Evolutionary conservation across 1,140 invertebrate species (phyloP), one percentile per base, ranked within the genome.

Genomic region (Zaprionus capensis): DNA sequence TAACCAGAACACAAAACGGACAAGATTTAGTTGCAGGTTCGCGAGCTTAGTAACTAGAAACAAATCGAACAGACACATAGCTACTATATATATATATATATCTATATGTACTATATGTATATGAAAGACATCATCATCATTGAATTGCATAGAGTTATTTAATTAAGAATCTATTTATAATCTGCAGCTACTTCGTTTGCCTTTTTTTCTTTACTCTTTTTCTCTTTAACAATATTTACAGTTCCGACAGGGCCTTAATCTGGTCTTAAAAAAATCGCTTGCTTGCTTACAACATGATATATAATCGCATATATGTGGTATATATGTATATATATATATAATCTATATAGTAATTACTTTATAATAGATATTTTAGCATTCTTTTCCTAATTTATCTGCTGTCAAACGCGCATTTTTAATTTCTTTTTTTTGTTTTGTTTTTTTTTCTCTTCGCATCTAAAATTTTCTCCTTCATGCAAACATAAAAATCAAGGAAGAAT

Each of bases 171-270:
- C 78, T 75, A 70, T 88, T 74, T 80, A 34, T 34, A 78, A 88
- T 83, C 81, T 80, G 73, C 61, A 77, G 64, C 70, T 78, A 34
- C 28, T 64, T 81, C 66, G 49, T 56, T 71, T 81, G 55, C 78
- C 75, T 53, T 46, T 76, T 46, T 55, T 38, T 22, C 38, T 22
- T 44, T 63, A 14, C 22, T 63, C 59, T 59, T 41, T 66, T n/a
- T 76, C 73, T 64, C 53, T 49, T 87, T 88, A 87, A 87, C 83
- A 87, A 88, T 87, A 87, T 88, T 78, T 88, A 88, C 84, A 87
- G 49, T 80, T 80, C 77, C 57, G 74, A 78, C 65, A 67, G 53
- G 67, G 55, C 53, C 73, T 71, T 76, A 76, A 76, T 75, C 72
- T 64, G 59, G 34, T 64, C 59, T 76, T 80, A 59, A 76, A 76